Evolutionary conservation across 2,888 invertebrate species (phyloP), one percentile per base, ranked within the genome.

Genomic region (Ectropis crepuscularia): DNA sequence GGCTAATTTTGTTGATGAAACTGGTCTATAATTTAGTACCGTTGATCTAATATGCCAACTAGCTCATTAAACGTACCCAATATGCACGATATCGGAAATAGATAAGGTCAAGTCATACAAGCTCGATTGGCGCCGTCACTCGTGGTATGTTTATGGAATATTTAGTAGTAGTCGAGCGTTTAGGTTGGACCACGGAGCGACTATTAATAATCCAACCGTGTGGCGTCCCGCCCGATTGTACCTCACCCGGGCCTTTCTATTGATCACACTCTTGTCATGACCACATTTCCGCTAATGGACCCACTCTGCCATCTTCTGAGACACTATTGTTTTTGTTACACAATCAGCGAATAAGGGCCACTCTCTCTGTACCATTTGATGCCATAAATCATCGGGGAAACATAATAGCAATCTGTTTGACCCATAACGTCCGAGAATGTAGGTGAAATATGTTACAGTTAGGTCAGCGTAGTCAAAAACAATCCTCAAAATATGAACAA

Each of bases 281-380:
- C 82, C 86, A 88, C 85, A 85, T 87, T 87, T 82, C 77, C 82
- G 79, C 82, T 90, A 90, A 90, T 89, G 89, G 88, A 86, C 85
- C 84, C 78, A 57, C 73, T 76, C 80, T 72, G 74, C 66, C 78
- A 79, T 86, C 83, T 81, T 79, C 74, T 65, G 74, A 81, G 82
- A 79, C 75, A 76, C 82, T 81, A 83, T 87, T 89, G 88, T 90
- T 88, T 87, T 88, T 87, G 84, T 75, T 74, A 76, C 76, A 78
- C 78, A 82, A 82, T 83, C 81, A 84, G 80, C 78, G 73, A 72
- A 72, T 73, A 72, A 73, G 74, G 73, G 77, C 76, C 76, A 80
- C 76, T 80, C 74, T 74, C 74, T 65, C 77, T 78, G 77, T 74
- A 76, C 76, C 78, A 80, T 75, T 69, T 69, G 61, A 70, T 72